A percentile compares a stretch with the other conserved stretches of the same genome.
These are phyloP conservation scores for Meteorus sp. DNA, from an alignment of 1,140 invertebrate species.

Conservation along the genomic window DNA sequence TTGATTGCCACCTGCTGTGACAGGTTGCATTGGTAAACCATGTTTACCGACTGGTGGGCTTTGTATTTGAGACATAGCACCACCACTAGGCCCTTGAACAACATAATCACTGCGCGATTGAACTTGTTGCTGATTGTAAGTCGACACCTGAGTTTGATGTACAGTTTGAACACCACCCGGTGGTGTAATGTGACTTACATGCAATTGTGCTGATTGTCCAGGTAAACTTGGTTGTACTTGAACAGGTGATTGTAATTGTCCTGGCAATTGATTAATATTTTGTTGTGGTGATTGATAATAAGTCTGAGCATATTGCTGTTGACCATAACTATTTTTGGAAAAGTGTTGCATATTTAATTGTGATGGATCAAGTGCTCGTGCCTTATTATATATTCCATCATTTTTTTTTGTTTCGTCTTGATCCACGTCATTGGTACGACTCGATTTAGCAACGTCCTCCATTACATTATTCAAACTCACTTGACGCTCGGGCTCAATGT, in stretches of 20 bases:
- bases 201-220: slow-evolving; percentile 53
- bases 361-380: slow-evolving; percentile 53
- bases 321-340: slow-evolving; percentile 50
- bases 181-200: slow-evolving; percentile 53
- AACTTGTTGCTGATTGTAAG: slow-evolving; percentile 39
- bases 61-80: slow-evolving; percentile 35
- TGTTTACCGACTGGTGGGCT: slow-evolving; percentile 38
- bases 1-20: slow-evolving; percentile 23
- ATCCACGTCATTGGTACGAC: slow-evolving; percentile 51
- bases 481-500: slow-evolving; percentile 61
- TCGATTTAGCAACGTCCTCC: slow-evolving; percentile 64
- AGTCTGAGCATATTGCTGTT: slow-evolving; percentile 44
- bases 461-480: slow-evolving; percentile 65
- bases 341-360: slow-evolving; percentile 53
- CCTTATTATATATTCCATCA: slow-evolving; percentile 62
- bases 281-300: slow-evolving; percentile 50
- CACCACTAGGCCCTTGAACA: slow-evolving; percentile 37
- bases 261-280: slow-evolving; percentile 48
- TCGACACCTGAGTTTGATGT: slow-evolving; percentile 52
- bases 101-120: slow-evolving; percentile 46
- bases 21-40: slow-evolving; percentile 43
- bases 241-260: slow-evolving; percentile 46
- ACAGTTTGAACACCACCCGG: slow-evolving; percentile 53
- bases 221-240: slow-evolving; percentile 50
- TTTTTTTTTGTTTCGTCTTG: slow-evolving; percentile 55